Evolutionary conservation across 2,797 vertebrate genomes (phyloP), one percentile per base, ranked within the genome.

Genomic region (Botia almorhae): DNA sequence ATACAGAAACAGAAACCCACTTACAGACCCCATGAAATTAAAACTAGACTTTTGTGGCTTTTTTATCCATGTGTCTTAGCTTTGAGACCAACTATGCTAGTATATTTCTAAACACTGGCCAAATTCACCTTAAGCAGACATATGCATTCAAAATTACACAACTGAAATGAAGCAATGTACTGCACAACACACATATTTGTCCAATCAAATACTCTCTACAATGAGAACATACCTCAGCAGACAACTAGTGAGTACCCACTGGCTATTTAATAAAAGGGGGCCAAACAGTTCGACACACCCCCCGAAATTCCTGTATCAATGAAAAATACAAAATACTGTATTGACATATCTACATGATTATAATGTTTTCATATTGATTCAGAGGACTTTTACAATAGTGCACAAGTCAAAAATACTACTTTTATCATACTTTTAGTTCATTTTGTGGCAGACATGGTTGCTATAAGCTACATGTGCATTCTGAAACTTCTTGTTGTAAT

Each of bases 121-220:
- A 23, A 14, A 61, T 26, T 61, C 5, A 14, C 12, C 29, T 61
- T 23, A 58, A 58, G 10, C 56, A 23, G 19, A 23, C 19, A 19
- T 19, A 55, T n/a, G 6, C 10, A 46, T 46, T 46, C 1, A 10
- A 58, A 13, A 61, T 26, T 2, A 13, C 56, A 23, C 23, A 2
- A 2, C 10, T 60, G 21, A 56, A 56, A 21, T n/a, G n/a, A 8
- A 56, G 8, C 55, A 21, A 91, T 83, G 84, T 89, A 88, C 80
- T 17, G 17, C 23, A 19, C 13, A 82, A 36, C 33, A 19, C 19
- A 78, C 53, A 8, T 7, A 4, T 58, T 12, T 60, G 21, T 60
- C 21, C 11, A 23, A 26, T 13, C 3, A 60, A 26, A 23, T 23
- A 10, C 19, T 58, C 55, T 21, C 19, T 23, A 26, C 4, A 26